Conservation (phyloP, 2,113 vertebrate species). For the Athene noctua region DNA sequence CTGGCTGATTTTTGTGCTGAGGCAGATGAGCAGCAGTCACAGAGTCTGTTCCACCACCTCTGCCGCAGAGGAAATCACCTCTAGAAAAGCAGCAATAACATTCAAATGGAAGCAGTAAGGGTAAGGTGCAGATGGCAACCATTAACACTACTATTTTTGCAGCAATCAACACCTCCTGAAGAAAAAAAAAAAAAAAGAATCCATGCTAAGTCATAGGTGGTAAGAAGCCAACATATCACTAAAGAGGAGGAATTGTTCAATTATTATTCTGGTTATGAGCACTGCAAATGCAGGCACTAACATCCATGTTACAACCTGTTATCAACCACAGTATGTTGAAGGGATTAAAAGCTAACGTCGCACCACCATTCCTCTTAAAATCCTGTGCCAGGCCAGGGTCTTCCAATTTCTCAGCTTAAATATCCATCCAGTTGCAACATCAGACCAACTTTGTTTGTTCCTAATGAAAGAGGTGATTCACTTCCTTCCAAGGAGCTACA, state of each 20-base stretch:
- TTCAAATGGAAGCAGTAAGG: background rate
- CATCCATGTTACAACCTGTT: constrained; percentile 53
- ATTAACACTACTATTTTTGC: background rate
- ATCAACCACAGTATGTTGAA: background rate
- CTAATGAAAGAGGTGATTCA: constrained; percentile 29
- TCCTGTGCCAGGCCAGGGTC: background rate
- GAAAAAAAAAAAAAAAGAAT: background rate
- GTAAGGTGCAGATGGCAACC: background rate
- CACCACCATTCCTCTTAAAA: background rate
- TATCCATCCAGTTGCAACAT: background rate
- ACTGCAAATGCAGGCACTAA: background rate
- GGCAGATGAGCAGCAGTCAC: background rate
- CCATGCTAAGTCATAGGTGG: constrained; percentile 20
- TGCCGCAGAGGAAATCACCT: background rate
- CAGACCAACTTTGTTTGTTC: background rate
- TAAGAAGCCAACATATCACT: background rate
- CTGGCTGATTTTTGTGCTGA: background rate
- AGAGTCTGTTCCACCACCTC: background rate
- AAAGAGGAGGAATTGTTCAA: constrained; percentile 12
- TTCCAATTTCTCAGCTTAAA: constrained; percentile 18
- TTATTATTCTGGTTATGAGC: background rate
- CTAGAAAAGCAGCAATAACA: background rate
- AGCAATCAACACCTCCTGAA: constrained; percentile 35
- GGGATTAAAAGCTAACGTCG: constrained; percentile 19
- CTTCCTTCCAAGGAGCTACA: background rate